These are phyloP conservation scores for Oceanodroma tethys DNA, from an alignment of 2,113 vertebrate species.

Conservation along the genomic window DNA sequence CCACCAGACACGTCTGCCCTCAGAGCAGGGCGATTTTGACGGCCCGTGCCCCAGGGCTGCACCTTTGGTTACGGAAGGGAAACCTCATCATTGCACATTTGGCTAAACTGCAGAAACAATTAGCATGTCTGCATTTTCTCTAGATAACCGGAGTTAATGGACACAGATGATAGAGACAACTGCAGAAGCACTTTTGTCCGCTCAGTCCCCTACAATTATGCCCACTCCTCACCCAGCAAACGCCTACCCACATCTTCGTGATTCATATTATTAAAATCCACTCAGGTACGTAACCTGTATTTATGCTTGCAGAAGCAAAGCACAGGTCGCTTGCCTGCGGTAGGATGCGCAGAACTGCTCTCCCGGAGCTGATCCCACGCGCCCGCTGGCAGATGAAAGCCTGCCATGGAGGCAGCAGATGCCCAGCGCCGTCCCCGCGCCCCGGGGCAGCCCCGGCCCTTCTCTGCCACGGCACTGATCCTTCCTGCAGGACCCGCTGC, in stretches of 20 bases:
- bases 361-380: accelerated
- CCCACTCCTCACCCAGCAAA: background rate
- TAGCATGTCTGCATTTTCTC: accelerated
- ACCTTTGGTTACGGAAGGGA: accelerated
- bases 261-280: background rate
- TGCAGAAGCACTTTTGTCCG: background rate
- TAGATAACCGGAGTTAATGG: accelerated
- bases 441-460: accelerated
- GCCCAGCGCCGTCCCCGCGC: accelerated
- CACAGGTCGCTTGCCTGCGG: accelerated
- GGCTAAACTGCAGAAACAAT: background rate
- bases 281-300: accelerated
- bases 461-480: background rate
- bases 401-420: accelerated
- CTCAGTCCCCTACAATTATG: background rate
- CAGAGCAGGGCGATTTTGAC: background rate
- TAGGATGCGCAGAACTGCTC: accelerated
- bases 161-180: background rate
- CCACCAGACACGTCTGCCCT: accelerated
- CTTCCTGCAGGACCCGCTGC: background rate
- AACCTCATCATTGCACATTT: accelerated
- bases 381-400: accelerated
- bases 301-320: accelerated
- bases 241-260: accelerated
- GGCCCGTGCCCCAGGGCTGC: accelerated